phyloP scores from a whole-genome alignment of 1,140 invertebrate genomes.

The Drosophila mojavensis region DNA sequence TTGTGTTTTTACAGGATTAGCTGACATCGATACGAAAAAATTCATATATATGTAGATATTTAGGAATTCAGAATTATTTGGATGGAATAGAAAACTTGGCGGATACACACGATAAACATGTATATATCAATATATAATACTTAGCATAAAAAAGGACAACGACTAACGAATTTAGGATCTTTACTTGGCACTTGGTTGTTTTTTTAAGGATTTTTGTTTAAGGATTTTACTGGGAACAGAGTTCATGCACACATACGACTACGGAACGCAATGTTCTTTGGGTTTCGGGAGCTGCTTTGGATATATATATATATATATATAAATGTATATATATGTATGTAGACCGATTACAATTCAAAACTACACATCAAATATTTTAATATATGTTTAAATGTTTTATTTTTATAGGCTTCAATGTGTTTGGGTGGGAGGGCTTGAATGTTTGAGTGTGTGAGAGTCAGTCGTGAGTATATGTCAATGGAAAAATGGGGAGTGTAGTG shows the following conservation, averaged over 20 bases:
- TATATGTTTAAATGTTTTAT: no score
- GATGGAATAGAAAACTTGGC: conserved; percentile 16
- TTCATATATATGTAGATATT: conserved; percentile 20
- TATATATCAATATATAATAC: conserved; percentile 19
- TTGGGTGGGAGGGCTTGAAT: not conserved
- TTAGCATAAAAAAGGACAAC: conserved; percentile 31
- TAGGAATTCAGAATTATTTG: conserved; percentile 7
- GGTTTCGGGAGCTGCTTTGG: not conserved
- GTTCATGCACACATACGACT: conserved; percentile 55
- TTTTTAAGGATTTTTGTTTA: conserved; percentile 4
- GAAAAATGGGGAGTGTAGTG: conserved; percentile 3
- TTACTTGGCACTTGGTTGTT: conserved; percentile 37
- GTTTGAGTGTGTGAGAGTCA: conserved; percentile 7
- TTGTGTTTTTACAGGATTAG: not conserved
- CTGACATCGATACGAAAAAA: conserved; percentile 50
- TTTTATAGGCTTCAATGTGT: no score
- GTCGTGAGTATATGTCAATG: no score
- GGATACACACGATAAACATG: conserved; percentile 6
- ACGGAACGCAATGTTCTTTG: conserved; percentile 27
- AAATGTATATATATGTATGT: no score
- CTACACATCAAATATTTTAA: conserved; percentile 50
- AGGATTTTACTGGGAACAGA: conserved; percentile 37
- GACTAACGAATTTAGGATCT: conserved; percentile 34
- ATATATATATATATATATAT: not conserved
- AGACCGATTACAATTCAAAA: conserved; percentile 26